Base-by-base conservation (phyloP, 92 coral and sea anemone genomes). In the Bergia sp. region DNA sequence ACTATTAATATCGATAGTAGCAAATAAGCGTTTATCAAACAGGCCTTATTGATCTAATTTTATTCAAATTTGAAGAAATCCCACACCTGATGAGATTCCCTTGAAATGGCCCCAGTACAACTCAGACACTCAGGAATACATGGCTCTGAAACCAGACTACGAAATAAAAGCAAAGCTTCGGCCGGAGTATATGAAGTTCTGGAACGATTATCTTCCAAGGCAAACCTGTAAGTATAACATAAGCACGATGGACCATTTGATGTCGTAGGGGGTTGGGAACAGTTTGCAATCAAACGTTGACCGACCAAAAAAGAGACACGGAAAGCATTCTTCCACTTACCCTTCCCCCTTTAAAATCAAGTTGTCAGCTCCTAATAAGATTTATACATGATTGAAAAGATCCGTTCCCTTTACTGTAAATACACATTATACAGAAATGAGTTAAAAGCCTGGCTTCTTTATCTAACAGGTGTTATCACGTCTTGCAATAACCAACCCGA, bases 121-220 rank as follows among this genome's bases (percentile, higher is more conserved):
- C 49, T 42, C 45, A 43, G 66, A 75, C 23, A 40, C 44, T 21
- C 69, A 40, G 20, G 15, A 86, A 49, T 75, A 37, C 73, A 76
- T 79, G 18, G 64, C 66, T 9, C 49, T 75, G 79, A 65, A 36
- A 50, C 49, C 49, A 64, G 55, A 82, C 18, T 21, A 47, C 23
- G 64, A 78, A 41, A n/a, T 78, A 13, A 78, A 78, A 47, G 3
- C 82, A 45, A 78, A 78, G 20, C 11, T 47, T 8, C 82, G 82
- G 0, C 18, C 82, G 20, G 65, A 78, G 1, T 78, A 44, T 7
- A 21, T 78, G 66, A 42, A 16, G 82, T 78, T 78, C 61, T 78
- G 66, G 82, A 78, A 78, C 61, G 61, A 45, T 4, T 78, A 78
- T 13, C 82, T 78, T 12, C 80, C 80, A n/a, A n/a, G n/a, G 23